Evolutionary conservation across 2,888 invertebrate genomes (phyloP).

Genomic region (Plemyria rubiginata): DNA sequence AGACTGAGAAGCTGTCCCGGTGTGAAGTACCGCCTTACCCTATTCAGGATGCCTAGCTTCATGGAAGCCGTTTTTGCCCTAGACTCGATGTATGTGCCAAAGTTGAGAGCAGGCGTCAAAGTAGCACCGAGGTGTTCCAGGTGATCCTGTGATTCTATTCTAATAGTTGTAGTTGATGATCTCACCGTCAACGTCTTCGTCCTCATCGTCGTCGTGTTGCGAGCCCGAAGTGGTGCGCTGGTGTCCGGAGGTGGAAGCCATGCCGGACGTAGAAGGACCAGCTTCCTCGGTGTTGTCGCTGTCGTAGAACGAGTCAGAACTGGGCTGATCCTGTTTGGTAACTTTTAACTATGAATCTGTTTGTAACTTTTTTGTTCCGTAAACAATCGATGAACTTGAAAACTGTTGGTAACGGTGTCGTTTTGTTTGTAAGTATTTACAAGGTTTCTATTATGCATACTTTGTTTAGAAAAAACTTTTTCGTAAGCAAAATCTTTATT

Average conservation of each 20-base stretch:
- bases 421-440: neutral
- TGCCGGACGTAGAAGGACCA: constrained; percentile 70
- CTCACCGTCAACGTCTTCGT: constrained; percentile 85
- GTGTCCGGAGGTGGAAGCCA: constrained; percentile 64
- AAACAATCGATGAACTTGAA: neutral
- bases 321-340: constrained; percentile 89
- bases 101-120: no score
- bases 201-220: constrained; percentile 87
- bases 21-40: no score
- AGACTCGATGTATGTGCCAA: no score
- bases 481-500: neutral
- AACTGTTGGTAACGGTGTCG: neutral
- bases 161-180: no score
- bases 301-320: constrained; percentile 95
- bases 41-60: no score
- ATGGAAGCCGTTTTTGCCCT: no score
- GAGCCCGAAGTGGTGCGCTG: constrained; percentile 79
- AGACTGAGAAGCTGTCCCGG: no score
- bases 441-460: neutral
- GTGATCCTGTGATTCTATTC: no score
- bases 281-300: constrained; percentile 91
- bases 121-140: no score
- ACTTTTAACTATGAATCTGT: neutral
- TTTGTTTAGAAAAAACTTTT: neutral
- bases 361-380: neutral